phyloP scores from a whole-genome alignment of 2,113 vertebrate species.

The Sclerurus mexicanus region DNA sequence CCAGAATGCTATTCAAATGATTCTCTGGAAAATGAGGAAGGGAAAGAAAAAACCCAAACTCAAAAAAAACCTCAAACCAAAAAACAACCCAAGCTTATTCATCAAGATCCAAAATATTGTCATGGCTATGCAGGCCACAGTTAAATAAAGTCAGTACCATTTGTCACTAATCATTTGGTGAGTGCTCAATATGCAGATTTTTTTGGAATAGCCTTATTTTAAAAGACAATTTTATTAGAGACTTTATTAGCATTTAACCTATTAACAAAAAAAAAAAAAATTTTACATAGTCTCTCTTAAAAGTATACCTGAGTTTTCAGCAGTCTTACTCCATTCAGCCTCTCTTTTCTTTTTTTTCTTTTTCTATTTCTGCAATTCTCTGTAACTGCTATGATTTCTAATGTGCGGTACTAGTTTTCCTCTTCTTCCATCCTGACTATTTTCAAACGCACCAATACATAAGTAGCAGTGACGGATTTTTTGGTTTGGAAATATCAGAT shows the following conservation, averaged over 20 bases:
- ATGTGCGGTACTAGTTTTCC: background rate
- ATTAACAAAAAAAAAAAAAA: background rate
- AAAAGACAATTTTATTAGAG: background rate
- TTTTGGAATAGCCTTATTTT: background rate
- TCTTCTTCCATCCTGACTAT: background rate
- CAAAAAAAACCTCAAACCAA: background rate
- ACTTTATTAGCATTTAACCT: background rate
- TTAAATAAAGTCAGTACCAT: background rate
- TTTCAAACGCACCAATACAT: background rate
- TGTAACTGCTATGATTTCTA: background rate
- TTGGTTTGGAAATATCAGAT: background rate
- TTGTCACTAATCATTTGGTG: background rate
- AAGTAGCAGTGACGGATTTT: background rate
- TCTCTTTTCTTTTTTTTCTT: background rate
- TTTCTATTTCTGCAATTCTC: background rate
- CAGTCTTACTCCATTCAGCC: background rate
- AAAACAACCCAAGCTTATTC: background rate
- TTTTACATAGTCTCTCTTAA: background rate
- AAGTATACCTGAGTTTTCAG: background rate
- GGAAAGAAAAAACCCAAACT: background rate
- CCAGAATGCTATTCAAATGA: background rate
- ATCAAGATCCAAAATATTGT: background rate
- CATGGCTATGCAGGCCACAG: background rate
- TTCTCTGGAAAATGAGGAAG: background rate
- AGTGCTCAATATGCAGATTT: background rate